These are phyloP conservation scores for Nibea albiflora DNA, from an alignment of 2,113 vertebrate species.

Conservation along the genomic window DNA sequence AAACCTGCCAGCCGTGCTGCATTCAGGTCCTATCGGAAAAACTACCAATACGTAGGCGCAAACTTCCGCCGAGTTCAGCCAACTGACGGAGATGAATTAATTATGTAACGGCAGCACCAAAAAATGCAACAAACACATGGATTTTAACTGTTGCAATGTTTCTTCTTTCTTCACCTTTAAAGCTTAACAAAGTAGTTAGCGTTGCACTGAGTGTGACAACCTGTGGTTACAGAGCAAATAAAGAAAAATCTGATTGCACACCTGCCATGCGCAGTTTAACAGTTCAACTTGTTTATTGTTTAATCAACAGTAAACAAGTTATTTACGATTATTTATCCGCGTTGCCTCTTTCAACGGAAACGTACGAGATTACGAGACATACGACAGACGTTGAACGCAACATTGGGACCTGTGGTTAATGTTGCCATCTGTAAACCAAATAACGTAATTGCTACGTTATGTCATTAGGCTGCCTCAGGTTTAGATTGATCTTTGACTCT, in stretches of 20 bases:
- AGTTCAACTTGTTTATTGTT: background rate
- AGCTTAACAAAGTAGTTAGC: background rate
- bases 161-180: background rate
- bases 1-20: slow-evolving; percentile 6
- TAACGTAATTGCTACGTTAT: too few species aligned
- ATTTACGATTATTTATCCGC: background rate
- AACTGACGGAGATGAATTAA: background rate
- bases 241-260: background rate
- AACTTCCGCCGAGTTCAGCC: background rate
- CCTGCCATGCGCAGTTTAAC: background rate
- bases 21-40: background rate
- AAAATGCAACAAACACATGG: background rate
- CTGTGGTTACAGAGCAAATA: background rate
- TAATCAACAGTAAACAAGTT: too few species aligned
- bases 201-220: background rate
- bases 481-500: rapidly evolving
- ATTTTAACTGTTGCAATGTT: background rate
- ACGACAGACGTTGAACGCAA: slow-evolving; percentile 17
- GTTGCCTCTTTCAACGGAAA: rapidly evolving
- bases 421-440: slow-evolving; percentile 12
- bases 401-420: background rate
- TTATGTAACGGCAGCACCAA: too few species aligned
- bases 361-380: slow-evolving; percentile 2
- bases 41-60: background rate
- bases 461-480: rapidly evolving